Base-by-base conservation (phyloP, 2,888 invertebrate genomes). In the Pammene fasciana region DNA sequence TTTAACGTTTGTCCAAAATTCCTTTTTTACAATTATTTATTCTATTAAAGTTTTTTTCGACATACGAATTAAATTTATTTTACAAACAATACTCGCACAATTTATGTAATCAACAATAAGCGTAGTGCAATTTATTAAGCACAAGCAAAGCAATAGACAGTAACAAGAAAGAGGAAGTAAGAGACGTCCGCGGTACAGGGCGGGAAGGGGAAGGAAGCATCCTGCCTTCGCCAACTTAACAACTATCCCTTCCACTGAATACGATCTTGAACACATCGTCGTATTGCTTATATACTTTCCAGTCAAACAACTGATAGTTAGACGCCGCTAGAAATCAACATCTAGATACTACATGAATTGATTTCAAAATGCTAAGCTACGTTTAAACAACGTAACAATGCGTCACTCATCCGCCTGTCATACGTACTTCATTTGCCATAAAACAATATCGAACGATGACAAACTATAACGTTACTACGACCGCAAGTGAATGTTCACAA, bases 1-100 rank as follows among this genome's bases (percentile, higher is more conserved):
- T 80, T 68, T 78, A 80, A 82, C 85, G 84, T 85, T 89, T 88
- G 89, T 90, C 89, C 90, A 88, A 89, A 88, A 89, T 88, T 87
- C 87, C 88, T 77, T 87, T 85, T 79, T 76, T 50, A 34, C 16
- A 43, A 52, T 57, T 38, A 59, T 68, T 38, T 18, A 48, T 46
- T 57, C 34, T 57, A 52, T 43, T 52, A 50, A 55, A 14, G 68
- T 52, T 36, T 48, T 11, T 50, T 64, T 64, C 43, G 48, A 68
- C 57, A 64, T 62, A 52, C 7, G 26, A 11, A 16, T 34, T 45
- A 46, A 43, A 50, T 61, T 61, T 54, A 67, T 46, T 52, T 67
- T 50, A 43, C n/a, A 67, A 36, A 50, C 52, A 66, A 50, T 64
- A 56, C 34, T 57, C 10, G 68, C 45, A 36, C 6, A 62, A 55